Evolutionary conservation across 1,140 invertebrate genomes (phyloP).

Genomic region (Nephotettix cincticeps): DNA sequence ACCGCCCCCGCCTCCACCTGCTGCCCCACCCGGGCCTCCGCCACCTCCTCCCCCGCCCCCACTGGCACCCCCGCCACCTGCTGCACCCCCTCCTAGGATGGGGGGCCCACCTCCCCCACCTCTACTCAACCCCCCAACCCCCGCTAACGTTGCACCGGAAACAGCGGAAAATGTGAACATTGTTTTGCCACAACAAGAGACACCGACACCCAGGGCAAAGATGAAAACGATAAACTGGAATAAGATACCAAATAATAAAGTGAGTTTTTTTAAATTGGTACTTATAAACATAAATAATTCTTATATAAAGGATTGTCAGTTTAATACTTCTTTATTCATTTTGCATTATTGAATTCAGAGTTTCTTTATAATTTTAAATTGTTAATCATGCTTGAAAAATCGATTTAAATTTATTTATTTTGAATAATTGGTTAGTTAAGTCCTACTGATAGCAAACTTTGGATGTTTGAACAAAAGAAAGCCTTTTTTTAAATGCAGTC

Average conservation of each 20-base stretch:
- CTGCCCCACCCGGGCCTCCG: slow-evolving; percentile 44
- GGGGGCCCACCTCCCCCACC: slow-evolving; percentile 46
- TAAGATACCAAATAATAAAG: slow-evolving; percentile 86
- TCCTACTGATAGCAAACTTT: too few relatives aligned
- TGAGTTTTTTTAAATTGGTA: slow-evolving; percentile 44
- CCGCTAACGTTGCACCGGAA: slow-evolving; percentile 44
- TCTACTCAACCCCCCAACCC: slow-evolving; percentile 39
- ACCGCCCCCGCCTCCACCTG: slow-evolving; percentile 51
- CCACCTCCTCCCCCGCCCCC: slow-evolving; percentile 46
- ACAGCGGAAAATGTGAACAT: background rate
- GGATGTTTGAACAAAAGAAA: too few relatives aligned
- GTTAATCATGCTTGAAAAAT: too few relatives aligned
- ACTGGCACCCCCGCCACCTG: slow-evolving; percentile 48
- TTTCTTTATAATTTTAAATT: too few relatives aligned
- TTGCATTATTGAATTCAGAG: too few relatives aligned
- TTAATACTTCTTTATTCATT: too few relatives aligned
- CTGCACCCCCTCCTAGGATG: slow-evolving; percentile 44
- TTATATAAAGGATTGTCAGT: too few relatives aligned
- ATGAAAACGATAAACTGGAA: slow-evolving; percentile 96
- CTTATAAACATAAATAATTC: too few relatives aligned
- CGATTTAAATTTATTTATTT: too few relatives aligned
- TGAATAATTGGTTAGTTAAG: too few relatives aligned
- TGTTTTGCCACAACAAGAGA: slow-evolving; percentile 80
- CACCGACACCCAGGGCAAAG: slow-evolving; percentile 84
- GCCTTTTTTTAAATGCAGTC: too few relatives aligned